Evolutionary conservation across 2,888 invertebrate genomes (phyloP).

Genomic region (Alcis repandata): DNA sequence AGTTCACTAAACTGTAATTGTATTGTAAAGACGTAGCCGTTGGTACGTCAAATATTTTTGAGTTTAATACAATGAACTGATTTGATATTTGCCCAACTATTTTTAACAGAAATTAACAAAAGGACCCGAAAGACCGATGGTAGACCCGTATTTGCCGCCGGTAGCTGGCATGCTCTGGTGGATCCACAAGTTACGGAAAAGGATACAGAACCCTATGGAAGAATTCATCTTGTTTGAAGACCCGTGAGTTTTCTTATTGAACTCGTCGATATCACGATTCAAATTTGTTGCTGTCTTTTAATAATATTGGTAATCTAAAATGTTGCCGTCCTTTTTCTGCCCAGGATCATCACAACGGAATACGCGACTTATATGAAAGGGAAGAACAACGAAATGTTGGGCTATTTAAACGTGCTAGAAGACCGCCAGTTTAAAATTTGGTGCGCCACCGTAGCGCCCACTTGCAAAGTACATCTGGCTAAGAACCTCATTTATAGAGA

Average conservation of each 20-base stretch:
- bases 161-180: slow-evolving; percentile 92
- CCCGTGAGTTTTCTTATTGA: slow-evolving; percentile 75
- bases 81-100: too few species aligned
- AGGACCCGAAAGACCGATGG: slow-evolving; percentile 81
- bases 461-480: slow-evolving; percentile 88
- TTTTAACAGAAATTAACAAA: slow-evolving; percentile 69
- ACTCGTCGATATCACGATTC: background rate
- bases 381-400: slow-evolving; percentile 89
- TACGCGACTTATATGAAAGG: slow-evolving; percentile 82
- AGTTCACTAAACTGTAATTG: too few species aligned
- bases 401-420: slow-evolving; percentile 88
- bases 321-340: slow-evolving; percentile 6
- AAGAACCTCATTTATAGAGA: slow-evolving; percentile 87
- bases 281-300: too few species aligned
- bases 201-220: slow-evolving; percentile 87
- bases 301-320: background rate
- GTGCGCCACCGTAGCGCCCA: slow-evolving; percentile 88
- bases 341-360: slow-evolving; percentile 87
- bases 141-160: slow-evolving; percentile 91
- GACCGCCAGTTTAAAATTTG: slow-evolving; percentile 89
- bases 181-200: slow-evolving; percentile 88
- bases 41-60: too few species aligned
- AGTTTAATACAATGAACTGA: too few species aligned
- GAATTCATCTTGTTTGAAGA: slow-evolving; percentile 89
- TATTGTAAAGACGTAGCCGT: too few species aligned